Percentiles rank a stretch among this genome's conserved stretches.
Conservation (phyloP, 1,140 invertebrate species). For the Macrotrachela quadricornifera region DNA sequence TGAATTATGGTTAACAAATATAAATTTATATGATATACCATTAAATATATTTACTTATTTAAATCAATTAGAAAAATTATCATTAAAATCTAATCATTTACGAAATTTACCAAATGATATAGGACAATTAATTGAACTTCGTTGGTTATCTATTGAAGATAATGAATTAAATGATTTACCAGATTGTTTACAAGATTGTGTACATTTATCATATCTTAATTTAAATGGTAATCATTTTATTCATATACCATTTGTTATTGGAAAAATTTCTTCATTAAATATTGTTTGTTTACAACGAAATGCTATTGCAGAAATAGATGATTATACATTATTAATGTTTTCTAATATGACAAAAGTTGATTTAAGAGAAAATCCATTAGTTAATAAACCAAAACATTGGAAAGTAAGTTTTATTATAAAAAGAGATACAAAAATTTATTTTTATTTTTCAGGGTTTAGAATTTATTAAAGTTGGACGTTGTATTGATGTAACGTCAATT, state of each 20-base stretch:
- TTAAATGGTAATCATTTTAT: constrained; percentile 16
- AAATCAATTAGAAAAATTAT: constrained; percentile 16
- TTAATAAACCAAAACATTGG: too few relatives aligned
- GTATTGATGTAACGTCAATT: too few relatives aligned
- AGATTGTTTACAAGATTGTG: constrained; percentile 14
- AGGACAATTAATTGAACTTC: constrained; percentile 13
- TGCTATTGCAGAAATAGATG: too few relatives aligned
- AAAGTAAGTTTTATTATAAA: too few relatives aligned
- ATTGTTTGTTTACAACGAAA: too few relatives aligned
- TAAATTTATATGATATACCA: constrained; percentile 16
- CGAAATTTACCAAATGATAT: constrained; percentile 14
- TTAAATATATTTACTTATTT: constrained; percentile 15
- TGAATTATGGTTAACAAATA: constrained; percentile 20
- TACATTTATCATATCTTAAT: constrained; percentile 13
- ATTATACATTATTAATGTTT: too few relatives aligned
- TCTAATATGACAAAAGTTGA: too few relatives aligned
- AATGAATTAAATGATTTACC: constrained; percentile 18
- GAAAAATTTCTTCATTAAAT: too few relatives aligned
- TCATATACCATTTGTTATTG: background rate
- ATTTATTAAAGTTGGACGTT: too few relatives aligned
- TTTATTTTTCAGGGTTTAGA: too few relatives aligned
- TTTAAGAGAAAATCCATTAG: too few relatives aligned
- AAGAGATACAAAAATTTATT: too few relatives aligned
- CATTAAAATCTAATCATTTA: constrained; percentile 20
- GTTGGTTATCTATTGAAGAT: constrained; percentile 18